phyloP scores from a whole-genome alignment of 2,797 vertebrate genomes.

The Aratinga solstitialis region DNA sequence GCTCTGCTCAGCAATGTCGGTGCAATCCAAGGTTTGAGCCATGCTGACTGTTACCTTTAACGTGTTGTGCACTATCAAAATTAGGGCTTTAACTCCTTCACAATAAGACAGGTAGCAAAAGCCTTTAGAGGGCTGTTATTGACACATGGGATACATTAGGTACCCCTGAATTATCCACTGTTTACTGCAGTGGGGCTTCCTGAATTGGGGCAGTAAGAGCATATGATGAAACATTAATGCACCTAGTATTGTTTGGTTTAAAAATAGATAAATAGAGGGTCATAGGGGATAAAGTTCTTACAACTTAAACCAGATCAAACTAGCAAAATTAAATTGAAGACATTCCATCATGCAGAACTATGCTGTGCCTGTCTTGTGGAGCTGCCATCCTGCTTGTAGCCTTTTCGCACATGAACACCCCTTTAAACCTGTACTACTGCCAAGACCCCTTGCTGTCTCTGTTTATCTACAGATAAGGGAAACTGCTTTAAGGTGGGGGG shows the following conservation, averaged over 20 bases:
- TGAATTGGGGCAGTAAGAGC: neutral
- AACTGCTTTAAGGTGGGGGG: neutral
- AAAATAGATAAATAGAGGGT: neutral
- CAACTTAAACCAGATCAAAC: neutral
- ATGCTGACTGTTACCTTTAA: neutral
- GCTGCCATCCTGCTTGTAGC: neutral
- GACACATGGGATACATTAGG: neutral
- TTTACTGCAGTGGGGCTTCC: neutral
- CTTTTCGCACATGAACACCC: neutral
- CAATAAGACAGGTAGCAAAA: neutral
- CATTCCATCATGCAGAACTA: neutral
- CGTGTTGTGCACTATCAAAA: neutral
- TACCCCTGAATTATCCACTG: neutral
- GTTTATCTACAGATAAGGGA: neutral
- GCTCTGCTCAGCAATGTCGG: constrained; percentile 13
- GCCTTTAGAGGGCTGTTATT: neutral
- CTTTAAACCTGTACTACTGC: neutral
- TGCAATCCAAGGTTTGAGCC: neutral
- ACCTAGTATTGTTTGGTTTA: neutral
- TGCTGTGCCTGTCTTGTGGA: accelerated
- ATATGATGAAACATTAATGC: neutral
- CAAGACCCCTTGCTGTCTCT: neutral
- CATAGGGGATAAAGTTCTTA: neutral
- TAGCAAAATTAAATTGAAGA: neutral
- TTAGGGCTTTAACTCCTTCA: constrained; percentile 28